Conservation (phyloP, 1,140 invertebrate species). For the Tribolium castaneum region DNA sequence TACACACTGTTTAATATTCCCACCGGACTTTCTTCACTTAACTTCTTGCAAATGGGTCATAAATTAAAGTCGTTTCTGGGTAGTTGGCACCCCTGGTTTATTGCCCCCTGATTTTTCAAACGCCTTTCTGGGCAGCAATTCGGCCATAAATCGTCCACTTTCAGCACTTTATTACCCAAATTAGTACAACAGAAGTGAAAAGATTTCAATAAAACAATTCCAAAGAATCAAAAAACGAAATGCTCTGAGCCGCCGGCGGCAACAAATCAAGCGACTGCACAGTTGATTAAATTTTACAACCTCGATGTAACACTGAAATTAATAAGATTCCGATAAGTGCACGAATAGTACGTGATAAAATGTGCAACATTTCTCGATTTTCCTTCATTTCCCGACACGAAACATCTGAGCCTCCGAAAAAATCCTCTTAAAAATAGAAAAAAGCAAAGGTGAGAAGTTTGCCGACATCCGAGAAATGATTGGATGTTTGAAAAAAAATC, state of each 20-base stretch:
- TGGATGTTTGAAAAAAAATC: constrained; percentile 28
- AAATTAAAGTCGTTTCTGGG: not conserved
- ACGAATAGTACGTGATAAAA: not conserved
- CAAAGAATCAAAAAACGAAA: no score
- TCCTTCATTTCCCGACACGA: not conserved
- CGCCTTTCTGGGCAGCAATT: not conserved
- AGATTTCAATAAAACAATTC: no score
- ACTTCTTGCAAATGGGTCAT: not conserved
- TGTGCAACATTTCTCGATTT: not conserved
- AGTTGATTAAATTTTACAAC: not conserved
- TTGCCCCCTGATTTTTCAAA: not conserved
- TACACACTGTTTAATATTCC: not conserved
- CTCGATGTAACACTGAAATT: not conserved
- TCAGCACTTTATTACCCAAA: not conserved
- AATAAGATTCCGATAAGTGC: not conserved
- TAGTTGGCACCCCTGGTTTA: not conserved
- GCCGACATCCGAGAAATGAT: constrained; percentile 22
- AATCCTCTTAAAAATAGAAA: constrained; percentile 17
- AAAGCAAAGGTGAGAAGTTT: constrained; percentile 32
- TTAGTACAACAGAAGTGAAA: not conserved
- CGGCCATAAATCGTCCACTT: not conserved
- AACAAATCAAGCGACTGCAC: not conserved
- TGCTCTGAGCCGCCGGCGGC: not conserved
- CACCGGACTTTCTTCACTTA: not conserved
- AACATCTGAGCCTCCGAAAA: not conserved